Percentiles rank a stretch among this genome's conserved stretches.
Conservation (phyloP, 2,113 vertebrate species). For the Aepyceros melampus region DNA sequence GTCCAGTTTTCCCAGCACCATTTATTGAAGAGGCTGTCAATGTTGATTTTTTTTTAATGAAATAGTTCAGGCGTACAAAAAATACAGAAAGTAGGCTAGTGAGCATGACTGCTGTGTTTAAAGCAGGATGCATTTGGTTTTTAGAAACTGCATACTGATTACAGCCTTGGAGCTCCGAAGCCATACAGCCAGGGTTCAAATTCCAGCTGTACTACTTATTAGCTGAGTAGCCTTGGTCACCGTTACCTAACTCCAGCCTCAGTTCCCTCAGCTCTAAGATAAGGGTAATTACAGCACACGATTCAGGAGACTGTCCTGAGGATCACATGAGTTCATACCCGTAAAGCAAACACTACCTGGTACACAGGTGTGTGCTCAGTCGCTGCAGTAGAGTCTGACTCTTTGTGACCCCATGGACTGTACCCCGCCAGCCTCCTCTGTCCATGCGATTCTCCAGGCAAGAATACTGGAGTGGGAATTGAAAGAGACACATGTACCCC, state of each 20-base stretch:
- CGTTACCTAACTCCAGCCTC: not conserved
- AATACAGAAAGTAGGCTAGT: not conserved
- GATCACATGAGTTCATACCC: not conserved
- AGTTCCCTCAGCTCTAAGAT: not conserved
- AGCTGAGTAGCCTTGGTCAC: too few species aligned
- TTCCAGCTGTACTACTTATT: not conserved
- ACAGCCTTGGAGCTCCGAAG: not conserved
- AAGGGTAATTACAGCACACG: not conserved
- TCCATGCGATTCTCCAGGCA: not conserved
- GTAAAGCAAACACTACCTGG: accelerated
- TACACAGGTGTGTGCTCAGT: accelerated
- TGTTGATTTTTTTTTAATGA: not conserved
- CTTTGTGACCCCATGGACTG: not conserved
- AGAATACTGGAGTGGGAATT: not conserved
- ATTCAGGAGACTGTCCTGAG: not conserved
- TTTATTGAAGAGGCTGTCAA: not conserved
- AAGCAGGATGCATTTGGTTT: not conserved
- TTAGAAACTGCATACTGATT: not conserved
- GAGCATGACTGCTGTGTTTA: not conserved
- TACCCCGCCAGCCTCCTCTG: not conserved
- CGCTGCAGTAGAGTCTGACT: not conserved
- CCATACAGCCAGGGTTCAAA: not conserved
- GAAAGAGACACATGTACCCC: not conserved
- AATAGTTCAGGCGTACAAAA: not conserved
- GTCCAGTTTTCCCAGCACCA: not conserved